These are phyloP conservation scores for Serripes groenlandicus DNA, from an alignment of 2,888 invertebrate genomes.

Conservation along the genomic window DNA sequence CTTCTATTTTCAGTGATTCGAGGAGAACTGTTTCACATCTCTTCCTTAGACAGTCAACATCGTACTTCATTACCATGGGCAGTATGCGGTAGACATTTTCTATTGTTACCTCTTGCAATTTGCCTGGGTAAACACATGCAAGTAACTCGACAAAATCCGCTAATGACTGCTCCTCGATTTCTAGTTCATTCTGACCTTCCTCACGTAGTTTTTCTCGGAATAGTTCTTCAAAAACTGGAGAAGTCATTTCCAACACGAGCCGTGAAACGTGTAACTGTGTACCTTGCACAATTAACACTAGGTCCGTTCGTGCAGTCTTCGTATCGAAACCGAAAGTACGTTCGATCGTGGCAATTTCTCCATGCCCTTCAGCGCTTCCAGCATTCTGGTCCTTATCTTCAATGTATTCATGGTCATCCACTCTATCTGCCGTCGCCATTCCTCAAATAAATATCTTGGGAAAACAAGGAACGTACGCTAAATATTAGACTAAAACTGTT, in stretches of 20 bases:
- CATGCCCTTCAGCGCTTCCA: too few relatives aligned
- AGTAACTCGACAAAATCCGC: slow-evolving; percentile 6
- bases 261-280: background rate
- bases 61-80: background rate
- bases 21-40: background rate
- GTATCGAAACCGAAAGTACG: background rate
- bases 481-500: too few relatives aligned
- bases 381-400: too few relatives aligned
- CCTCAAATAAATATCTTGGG: too few relatives aligned
- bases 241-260: background rate
- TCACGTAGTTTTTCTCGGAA: background rate
- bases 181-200: background rate
- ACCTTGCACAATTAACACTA: background rate
- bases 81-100: background rate
- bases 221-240: background rate
- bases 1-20: background rate
- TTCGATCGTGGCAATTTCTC: too few relatives aligned
- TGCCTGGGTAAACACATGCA: background rate
- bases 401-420: too few relatives aligned
- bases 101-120: background rate
- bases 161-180: background rate
- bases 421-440: too few relatives aligned
- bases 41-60: background rate
- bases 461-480: too few relatives aligned
- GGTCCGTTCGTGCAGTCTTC: background rate